Conservation (phyloP, 2,113 vertebrate genomes). For the Aldabrachelys gigantea region DNA sequence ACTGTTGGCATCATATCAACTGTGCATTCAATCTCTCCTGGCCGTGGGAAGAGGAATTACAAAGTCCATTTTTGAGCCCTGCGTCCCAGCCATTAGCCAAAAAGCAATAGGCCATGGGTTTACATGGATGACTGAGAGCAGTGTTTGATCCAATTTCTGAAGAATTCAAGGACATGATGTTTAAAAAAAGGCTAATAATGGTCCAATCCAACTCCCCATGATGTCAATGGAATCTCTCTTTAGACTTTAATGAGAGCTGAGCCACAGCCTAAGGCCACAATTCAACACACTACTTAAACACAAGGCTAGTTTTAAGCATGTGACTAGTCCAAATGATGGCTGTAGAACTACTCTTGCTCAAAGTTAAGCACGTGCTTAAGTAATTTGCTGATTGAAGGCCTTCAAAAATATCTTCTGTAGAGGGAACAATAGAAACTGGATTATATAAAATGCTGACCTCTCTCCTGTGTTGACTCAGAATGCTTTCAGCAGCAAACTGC, state of each 20-base stretch:
- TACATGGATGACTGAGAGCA: background rate
- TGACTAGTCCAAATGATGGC: conserved; percentile 15
- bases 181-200: background rate
- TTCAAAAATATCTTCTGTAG: conserved; percentile 44
- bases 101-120: background rate
- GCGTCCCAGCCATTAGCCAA: background rate
- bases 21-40: background rate
- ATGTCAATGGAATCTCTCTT: background rate
- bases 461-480: background rate
- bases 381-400: conserved; percentile 56
- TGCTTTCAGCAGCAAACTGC: conserved; percentile 42
- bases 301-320: background rate
- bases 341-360: too few species aligned
- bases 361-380: conserved; percentile 50
- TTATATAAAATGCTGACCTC: conserved; percentile 54
- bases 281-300: background rate
- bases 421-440: conserved; percentile 60
- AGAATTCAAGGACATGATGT: background rate
- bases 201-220: background rate
- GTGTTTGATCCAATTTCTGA: background rate
- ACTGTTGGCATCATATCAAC: background rate
- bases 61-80: background rate
- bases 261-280: background rate
- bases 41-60: background rate
- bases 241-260: background rate